These are phyloP conservation scores for Pelodiscus sinensis DNA, from an alignment of 2,113 vertebrate genomes.

Conservation along the genomic window DNA sequence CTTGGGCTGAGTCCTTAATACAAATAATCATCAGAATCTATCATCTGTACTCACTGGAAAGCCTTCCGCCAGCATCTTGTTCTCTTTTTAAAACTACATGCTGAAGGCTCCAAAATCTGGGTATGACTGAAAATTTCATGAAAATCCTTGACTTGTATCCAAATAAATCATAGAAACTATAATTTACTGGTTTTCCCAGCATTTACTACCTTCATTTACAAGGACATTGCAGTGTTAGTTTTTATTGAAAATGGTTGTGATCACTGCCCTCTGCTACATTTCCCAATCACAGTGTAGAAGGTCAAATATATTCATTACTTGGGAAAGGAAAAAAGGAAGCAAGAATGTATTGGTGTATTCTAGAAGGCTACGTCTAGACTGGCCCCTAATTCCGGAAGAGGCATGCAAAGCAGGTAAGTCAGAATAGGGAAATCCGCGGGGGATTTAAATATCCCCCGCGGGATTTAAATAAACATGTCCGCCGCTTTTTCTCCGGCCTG, in stretches of 20 bases:
- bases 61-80: background rate
- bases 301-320: background rate
- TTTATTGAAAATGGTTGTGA: background rate
- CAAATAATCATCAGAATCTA: slow-evolving; percentile 32
- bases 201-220: background rate
- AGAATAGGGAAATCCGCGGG: too few relatives aligned
- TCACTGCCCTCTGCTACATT: background rate
- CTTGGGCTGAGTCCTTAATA: slow-evolving; percentile 17
- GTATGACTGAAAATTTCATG: background rate
- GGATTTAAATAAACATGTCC: too few relatives aligned
- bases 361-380: too few relatives aligned
- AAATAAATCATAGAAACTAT: background rate
- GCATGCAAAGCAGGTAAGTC: too few relatives aligned
- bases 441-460: too few relatives aligned
- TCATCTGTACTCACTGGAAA: background rate
- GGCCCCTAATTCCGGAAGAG: too few relatives aligned
- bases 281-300: slow-evolving; percentile 23
- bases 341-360: background rate
- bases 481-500: too few relatives aligned
- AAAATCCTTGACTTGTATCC: background rate
- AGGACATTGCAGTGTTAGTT: background rate
- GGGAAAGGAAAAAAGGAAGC: slow-evolving; percentile 35
- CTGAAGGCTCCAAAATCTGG: background rate
- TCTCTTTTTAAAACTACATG: background rate
- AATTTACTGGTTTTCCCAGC: background rate